phyloP scores from a whole-genome alignment of 2,797 vertebrate genomes.

The Sebastes kiyomatsui region DNA sequence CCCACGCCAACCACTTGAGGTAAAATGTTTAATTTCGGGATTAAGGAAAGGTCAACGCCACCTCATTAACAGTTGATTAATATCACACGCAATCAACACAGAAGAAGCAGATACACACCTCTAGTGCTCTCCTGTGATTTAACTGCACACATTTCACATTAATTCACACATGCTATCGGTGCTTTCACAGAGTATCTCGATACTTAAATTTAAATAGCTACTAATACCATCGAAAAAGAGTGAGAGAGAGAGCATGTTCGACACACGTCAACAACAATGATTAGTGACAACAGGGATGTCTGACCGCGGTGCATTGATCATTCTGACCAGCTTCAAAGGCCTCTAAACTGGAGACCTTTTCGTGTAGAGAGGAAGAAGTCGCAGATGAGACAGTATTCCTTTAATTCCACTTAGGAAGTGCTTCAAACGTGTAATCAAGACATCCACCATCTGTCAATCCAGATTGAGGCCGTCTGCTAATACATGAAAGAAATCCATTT shows the following conservation, averaged over 20 bases:
- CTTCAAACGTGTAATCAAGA: slow-evolving; percentile 62
- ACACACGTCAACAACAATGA: slow-evolving; percentile 7
- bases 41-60: slow-evolving; percentile 64
- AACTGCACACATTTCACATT: slow-evolving; percentile 6
- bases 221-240: neutral
- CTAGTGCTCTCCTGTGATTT: slow-evolving; percentile 1
- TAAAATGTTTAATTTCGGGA: slow-evolving; percentile 58
- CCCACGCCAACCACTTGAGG: slow-evolving; percentile 53
- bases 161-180: slow-evolving; percentile 5
- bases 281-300: slow-evolving; percentile 11
- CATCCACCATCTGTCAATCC: slow-evolving; percentile 41
- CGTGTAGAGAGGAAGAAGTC: slow-evolving; percentile 20
- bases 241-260: neutral
- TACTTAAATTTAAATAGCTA: slow-evolving; percentile 10
- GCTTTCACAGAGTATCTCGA: neutral
- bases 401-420: slow-evolving; percentile 58
- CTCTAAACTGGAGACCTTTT: slow-evolving; percentile 30
- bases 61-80: slow-evolving; percentile 71
- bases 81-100: slow-evolving; percentile 67
- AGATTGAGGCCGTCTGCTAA: slow-evolving; percentile 34
- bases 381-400: slow-evolving; percentile 51
- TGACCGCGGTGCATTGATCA: slow-evolving; percentile 41
- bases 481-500: slow-evolving; percentile 54
- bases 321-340: slow-evolving; percentile 54
- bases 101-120: slow-evolving; percentile 27